A percentile compares a stretch with the other conserved stretches of the same genome.
phyloP scores from a whole-genome alignment of 2,113 vertebrate genomes.

The Lepus europaeus region DNA sequence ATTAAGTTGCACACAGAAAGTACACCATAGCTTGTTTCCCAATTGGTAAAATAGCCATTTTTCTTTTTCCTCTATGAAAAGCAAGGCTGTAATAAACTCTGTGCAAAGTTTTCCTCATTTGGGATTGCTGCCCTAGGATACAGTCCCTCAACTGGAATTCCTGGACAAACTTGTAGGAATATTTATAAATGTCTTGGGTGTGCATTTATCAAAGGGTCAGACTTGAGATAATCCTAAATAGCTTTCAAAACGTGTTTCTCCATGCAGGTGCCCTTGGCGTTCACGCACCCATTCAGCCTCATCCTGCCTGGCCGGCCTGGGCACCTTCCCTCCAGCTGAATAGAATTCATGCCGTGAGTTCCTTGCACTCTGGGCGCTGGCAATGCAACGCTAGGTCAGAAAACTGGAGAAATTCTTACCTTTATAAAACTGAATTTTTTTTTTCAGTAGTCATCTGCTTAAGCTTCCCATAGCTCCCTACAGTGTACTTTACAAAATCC shows the following conservation, averaged over 20 bases:
- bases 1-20: background rate
- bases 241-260: background rate
- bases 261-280: background rate
- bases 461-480: background rate
- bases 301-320: background rate
- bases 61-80: constrained; percentile 23
- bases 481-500: background rate
- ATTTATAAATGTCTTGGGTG: background rate
- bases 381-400: background rate
- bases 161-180: background rate
- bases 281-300: background rate
- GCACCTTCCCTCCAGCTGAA: background rate
- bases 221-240: background rate
- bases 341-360: background rate
- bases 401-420: background rate
- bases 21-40: background rate
- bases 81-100: background rate
- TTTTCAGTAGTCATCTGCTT: background rate
- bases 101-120: background rate
- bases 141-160: constrained; percentile 1
- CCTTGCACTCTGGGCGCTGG: background rate
- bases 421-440: background rate
- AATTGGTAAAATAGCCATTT: background rate
- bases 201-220: background rate
- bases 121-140: background rate